Base-by-base conservation (phyloP, 2,888 invertebrate species). In the Stomorhina lunata region DNA sequence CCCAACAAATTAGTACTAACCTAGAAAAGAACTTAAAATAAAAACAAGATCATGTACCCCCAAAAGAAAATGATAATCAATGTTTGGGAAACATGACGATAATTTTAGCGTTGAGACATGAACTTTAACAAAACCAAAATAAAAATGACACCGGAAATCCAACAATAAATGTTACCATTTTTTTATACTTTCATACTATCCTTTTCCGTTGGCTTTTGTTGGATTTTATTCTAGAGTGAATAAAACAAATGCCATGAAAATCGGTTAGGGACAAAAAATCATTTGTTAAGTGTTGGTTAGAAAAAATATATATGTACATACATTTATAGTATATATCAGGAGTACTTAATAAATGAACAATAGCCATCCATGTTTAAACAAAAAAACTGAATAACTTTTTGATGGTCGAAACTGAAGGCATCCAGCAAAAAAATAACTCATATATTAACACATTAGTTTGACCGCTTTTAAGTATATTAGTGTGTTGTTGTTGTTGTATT, bases 81-180 rank as follows among this genome's bases (percentile, higher is more conserved):
- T 43, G 29, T 10, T 48, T 43, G n/a, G 20, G 53, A 17, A 61
- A 37, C 40, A 50, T 53, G 29, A 43, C 43, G 48, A 77, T 68
- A 77, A 68, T 61, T 59, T 61, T 17, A 68, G 29, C 50, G 43
- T 69, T 25, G 6, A 15, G n/a, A 53, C 15, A 40, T 40, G 40
- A 40, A 61, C 15, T 6, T n/a, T 68, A n/a, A 15, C 45, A 66
- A 10, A 48, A 2, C 27, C 59, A 43, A 69, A 72, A 37, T 59
- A 40, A 32, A 72, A 72, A 61, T 87, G 87, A 88, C 87, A 87
- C 86, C 86, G 87, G 86, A 88, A 88, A 88, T 88, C 88, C 88
- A 85, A 85, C 88, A 87, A 88, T 88, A 88, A 88, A 88, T 88
- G 87, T 87, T 86, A 86, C 86, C 29, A 55, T 32, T 48, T 6